phyloP scores from a whole-genome alignment of 2,888 invertebrate species.

The Eupeodes latifasciatus region DNA sequence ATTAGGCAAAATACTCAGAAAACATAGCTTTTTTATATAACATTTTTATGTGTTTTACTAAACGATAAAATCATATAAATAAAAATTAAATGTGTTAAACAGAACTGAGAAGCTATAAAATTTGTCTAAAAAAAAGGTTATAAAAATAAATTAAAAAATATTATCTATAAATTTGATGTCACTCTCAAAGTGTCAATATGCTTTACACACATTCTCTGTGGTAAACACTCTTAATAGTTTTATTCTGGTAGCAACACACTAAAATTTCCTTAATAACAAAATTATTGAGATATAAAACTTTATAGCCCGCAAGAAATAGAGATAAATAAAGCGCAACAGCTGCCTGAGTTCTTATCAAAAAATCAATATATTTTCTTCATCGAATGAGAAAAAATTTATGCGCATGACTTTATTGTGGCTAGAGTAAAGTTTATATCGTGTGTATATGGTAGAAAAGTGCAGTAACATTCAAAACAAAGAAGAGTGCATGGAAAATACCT shows the following conservation, averaged over 20 bases:
- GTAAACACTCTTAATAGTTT: background rate
- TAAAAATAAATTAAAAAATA: slow-evolving; percentile 4
- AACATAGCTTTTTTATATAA: no score
- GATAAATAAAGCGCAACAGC: slow-evolving; percentile 68
- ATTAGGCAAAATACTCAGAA: no score
- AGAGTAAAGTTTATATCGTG: background rate
- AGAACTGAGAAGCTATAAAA: background rate
- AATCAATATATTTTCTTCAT: slow-evolving; percentile 46
- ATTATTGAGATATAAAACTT: background rate
- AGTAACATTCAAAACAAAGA: background rate
- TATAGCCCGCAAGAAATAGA: slow-evolving; percentile 16
- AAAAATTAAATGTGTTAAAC: background rate
- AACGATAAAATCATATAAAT: background rate
- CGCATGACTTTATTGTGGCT: slow-evolving; percentile 45
- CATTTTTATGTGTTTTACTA: background rate
- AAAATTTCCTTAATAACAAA: background rate
- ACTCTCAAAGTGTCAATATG: background rate
- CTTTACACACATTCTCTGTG: background rate
- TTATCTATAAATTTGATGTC: background rate
- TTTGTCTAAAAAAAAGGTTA: background rate
- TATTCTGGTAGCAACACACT: background rate
- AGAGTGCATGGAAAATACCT: slow-evolving; percentile 28
- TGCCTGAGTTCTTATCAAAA: slow-evolving; percentile 66
- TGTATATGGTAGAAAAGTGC: slow-evolving; percentile 17
- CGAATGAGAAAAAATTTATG: slow-evolving; percentile 16